These are phyloP conservation scores for Alexandromys fortis DNA, from an alignment of 2,113 vertebrate species.

Conservation along the genomic window DNA sequence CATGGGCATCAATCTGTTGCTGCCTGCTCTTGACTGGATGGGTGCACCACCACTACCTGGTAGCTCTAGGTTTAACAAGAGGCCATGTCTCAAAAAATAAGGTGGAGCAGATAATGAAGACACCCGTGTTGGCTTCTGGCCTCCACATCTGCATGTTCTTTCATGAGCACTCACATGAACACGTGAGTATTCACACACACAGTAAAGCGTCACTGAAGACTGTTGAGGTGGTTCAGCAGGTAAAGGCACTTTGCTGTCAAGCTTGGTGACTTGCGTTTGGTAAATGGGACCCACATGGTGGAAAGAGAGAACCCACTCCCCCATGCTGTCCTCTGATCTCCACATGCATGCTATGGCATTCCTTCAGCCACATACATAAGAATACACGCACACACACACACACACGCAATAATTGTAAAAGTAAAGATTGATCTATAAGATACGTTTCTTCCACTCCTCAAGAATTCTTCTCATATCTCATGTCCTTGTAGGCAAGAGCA, in stretches of 20 bases:
- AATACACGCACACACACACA: neutral
- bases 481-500: neutral
- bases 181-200: neutral
- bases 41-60: neutral
- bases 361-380: neutral
- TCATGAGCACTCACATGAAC: neutral
- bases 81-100: neutral
- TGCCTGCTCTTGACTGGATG: no score
- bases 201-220: neutral
- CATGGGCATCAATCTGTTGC: no score
- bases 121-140: neutral
- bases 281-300: no score
- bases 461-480: neutral
- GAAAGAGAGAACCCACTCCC: neutral
- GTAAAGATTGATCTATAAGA: neutral
- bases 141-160: neutral
- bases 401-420: neutral
- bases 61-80: neutral
- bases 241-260: neutral
- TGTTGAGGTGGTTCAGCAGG: neutral
- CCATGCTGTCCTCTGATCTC: neutral
- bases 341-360: neutral
- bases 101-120: neutral
- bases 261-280: neutral
- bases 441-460: neutral